Evolutionary conservation across 1,140 invertebrate genomes (phyloP).

Genomic region (Gryllus bimaculatus): DNA sequence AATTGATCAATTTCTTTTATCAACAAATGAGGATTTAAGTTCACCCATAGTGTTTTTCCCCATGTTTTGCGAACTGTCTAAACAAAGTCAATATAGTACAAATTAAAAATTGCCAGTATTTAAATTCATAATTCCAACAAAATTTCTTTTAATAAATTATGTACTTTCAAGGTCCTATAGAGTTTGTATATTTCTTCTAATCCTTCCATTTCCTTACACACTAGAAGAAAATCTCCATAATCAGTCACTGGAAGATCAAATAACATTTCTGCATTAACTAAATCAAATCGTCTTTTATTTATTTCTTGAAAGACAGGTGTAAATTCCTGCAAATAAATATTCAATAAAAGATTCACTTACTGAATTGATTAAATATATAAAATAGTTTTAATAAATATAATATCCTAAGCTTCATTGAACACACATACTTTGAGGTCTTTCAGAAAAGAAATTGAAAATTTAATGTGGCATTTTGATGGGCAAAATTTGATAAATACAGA

Average conservation of each 20-base stretch:
- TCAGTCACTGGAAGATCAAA: slow-evolving; percentile 76
- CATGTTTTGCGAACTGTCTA: slow-evolving; percentile 57
- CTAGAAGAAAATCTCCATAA: slow-evolving; percentile 61
- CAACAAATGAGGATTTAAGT: slow-evolving; percentile 71
- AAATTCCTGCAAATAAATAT: slow-evolving; percentile 46
- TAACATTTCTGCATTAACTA: slow-evolving; percentile 70
- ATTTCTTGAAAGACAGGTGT: slow-evolving; percentile 52
- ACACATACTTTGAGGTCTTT: too few species aligned
- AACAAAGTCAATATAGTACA: background rate
- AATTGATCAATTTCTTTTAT: slow-evolving; percentile 80
- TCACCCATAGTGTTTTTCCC: slow-evolving; percentile 77
- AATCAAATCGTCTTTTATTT: slow-evolving; percentile 51
- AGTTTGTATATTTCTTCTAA: slow-evolving; percentile 67
- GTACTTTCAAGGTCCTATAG: slow-evolving; percentile 63
- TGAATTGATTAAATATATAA: too few species aligned
- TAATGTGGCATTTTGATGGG: too few species aligned
- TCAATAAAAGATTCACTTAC: background rate
- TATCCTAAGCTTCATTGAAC: too few species aligned
- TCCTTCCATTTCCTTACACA: slow-evolving; percentile 60
- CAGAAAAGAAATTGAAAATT: too few species aligned
- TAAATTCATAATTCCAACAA: too few species aligned
- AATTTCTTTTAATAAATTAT: background rate
- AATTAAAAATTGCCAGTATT: too few species aligned
- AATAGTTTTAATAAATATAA: too few species aligned
- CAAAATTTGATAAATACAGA: too few species aligned